phyloP scores from a whole-genome alignment of 2,888 invertebrate genomes.

The Diplazon laetatorius region DNA sequence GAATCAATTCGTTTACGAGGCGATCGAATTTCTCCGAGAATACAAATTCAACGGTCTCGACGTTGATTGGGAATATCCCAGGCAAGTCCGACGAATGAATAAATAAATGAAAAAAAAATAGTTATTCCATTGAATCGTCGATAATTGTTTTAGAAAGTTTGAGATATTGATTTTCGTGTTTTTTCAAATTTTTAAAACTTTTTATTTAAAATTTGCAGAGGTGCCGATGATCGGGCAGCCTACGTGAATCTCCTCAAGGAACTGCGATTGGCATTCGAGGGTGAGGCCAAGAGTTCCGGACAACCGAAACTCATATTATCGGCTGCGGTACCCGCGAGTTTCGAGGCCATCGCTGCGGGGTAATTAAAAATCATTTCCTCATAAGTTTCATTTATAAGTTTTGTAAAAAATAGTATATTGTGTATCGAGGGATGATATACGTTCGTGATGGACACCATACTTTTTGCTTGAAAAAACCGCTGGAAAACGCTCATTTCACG shows the following conservation, averaged over 20 bases:
- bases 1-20: slow-evolving; percentile 97
- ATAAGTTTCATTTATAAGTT: slow-evolving; percentile 4
- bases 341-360: slow-evolving; percentile 96
- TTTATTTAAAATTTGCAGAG: too few species aligned
- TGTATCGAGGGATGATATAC: too few species aligned
- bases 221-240: slow-evolving; percentile 92
- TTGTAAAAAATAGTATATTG: too few species aligned
- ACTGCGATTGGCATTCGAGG: slow-evolving; percentile 95
- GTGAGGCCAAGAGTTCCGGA: slow-evolving; percentile 94
- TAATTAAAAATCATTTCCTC: slow-evolving; percentile 69
- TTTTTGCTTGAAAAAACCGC: too few species aligned
- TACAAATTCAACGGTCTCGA: slow-evolving; percentile 96
- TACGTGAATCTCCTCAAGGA: slow-evolving; percentile 94
- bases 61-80: slow-evolving; percentile 97
- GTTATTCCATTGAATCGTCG: too few species aligned
- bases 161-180: too few species aligned
- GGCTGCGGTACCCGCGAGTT: slow-evolving; percentile 96
- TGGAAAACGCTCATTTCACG: too few species aligned
- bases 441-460: too few species aligned
- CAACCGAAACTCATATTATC: slow-evolving; percentile 90
- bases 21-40: slow-evolving; percentile 95
- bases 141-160: too few species aligned
- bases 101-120: neutral
- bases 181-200: too few species aligned
- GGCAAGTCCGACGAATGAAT: slow-evolving; percentile 82